These are phyloP conservation scores for Thaleichthys pacificus DNA, from an alignment of 2,797 vertebrate species.

Conservation along the genomic window DNA sequence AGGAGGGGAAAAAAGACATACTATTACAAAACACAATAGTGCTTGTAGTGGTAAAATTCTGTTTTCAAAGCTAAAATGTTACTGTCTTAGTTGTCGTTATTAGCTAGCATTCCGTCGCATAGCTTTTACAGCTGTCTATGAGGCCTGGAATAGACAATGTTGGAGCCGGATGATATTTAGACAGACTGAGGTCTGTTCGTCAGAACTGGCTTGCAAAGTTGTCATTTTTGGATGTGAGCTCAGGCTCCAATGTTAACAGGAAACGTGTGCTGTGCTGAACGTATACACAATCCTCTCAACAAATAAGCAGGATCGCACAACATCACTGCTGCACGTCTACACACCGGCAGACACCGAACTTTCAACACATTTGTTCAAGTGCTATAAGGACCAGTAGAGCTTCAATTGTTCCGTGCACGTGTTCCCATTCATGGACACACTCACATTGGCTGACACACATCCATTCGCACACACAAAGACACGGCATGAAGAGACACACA, in stretches of 20 bases:
- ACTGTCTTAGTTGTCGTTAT: not conserved
- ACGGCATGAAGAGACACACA: slow-evolving; percentile 31
- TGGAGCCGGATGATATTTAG: slow-evolving; percentile 64
- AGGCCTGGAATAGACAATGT: slow-evolving; percentile 59
- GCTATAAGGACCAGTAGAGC: slow-evolving; percentile 33
- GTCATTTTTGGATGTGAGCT: slow-evolving; percentile 64
- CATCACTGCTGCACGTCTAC: slow-evolving; percentile 58
- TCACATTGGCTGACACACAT: not conserved
- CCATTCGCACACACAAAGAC: not conserved
- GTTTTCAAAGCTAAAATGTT: no score
- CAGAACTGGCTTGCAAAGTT: slow-evolving; percentile 62
- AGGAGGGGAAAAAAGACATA: no score
- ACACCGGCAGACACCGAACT: slow-evolving; percentile 27
- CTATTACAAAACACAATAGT: no score
- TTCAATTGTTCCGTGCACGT: slow-evolving; percentile 19
- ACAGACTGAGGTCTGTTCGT: slow-evolving; percentile 65
- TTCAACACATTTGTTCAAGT: slow-evolving; percentile 42
- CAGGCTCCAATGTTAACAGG: slow-evolving; percentile 70
- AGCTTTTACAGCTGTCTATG: slow-evolving; percentile 3
- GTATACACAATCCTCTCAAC: slow-evolving; percentile 67
- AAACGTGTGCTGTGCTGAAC: slow-evolving; percentile 66
- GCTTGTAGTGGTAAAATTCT: no score
- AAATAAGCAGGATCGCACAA: slow-evolving; percentile 71
- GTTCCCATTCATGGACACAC: not conserved
- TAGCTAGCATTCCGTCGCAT: not conserved